A percentile compares a stretch with the other conserved stretches of the same genome.
These are phyloP conservation scores for Phaenicophaeus curvirostris DNA, from an alignment of 2,797 vertebrate genomes.

Conservation along the genomic window DNA sequence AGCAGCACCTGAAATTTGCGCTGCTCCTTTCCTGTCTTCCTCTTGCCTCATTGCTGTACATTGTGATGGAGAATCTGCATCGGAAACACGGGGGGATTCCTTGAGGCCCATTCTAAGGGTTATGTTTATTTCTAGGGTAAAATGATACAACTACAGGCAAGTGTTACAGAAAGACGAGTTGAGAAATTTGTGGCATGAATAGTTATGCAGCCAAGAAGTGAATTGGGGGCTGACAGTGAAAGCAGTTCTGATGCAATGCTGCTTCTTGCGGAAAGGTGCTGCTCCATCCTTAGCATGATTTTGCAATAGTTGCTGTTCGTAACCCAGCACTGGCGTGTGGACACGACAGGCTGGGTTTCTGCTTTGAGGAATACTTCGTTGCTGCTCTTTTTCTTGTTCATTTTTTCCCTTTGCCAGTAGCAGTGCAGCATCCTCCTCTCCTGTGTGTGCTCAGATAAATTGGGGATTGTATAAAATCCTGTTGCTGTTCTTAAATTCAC, in stretches of 20 bases:
- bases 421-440: neutral
- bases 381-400: neutral
- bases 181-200: neutral
- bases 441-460: fast-evolving
- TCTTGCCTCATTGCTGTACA: neutral
- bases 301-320: neutral
- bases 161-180: neutral
- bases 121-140: neutral
- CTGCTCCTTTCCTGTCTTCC: neutral
- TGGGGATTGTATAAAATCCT: neutral
- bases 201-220: neutral
- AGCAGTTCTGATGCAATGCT: neutral
- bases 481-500: neutral
- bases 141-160: neutral
- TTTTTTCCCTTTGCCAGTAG: neutral
- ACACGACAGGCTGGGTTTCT: neutral
- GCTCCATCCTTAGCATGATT: neutral
- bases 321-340: neutral
- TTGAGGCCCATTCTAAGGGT: neutral
- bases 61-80: neutral
- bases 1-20: neutral
- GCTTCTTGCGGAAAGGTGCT: fast-evolving
- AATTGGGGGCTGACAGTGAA: neutral
- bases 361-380: neutral
- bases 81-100: neutral